These are phyloP conservation scores for Todus mexicanus DNA, from an alignment of 2,797 vertebrate genomes.

Conservation along the genomic window DNA sequence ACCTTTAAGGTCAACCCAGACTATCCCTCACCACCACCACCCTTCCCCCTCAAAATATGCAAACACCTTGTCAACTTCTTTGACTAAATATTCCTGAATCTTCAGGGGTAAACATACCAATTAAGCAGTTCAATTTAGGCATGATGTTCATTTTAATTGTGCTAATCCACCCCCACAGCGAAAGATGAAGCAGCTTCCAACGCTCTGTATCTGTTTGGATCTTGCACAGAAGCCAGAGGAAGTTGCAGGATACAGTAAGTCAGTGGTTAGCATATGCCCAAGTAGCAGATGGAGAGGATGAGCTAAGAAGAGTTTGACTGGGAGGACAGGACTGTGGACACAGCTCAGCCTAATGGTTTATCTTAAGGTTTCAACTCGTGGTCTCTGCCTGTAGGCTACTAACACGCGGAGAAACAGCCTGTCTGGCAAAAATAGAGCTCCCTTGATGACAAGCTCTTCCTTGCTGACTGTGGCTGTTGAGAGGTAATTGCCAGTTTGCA, in stretches of 20 bases:
- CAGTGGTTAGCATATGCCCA: conserved; percentile 56
- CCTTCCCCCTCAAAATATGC: background rate
- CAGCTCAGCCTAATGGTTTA: background rate
- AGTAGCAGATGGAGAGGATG: conserved; percentile 12
- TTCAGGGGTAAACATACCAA: conserved; percentile 67
- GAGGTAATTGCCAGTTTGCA: background rate
- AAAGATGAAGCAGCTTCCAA: conserved; percentile 61
- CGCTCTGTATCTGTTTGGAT: conserved; percentile 55
- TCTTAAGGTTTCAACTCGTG: background rate
- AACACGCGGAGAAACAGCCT: background rate
- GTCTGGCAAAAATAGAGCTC: conserved; percentile 28
- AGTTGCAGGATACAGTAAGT: conserved; percentile 54
- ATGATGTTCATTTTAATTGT: conserved; percentile 72
- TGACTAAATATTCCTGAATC: conserved; percentile 52
- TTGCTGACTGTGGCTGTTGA: background rate
- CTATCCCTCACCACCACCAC: background rate
- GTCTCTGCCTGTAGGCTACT: conserved; percentile 4
- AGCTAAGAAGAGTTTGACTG: conserved; percentile 1
- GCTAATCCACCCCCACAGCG: conserved; percentile 50
- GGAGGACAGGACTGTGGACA: conserved; percentile 25
- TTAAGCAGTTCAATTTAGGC: conserved; percentile 68
- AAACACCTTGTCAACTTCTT: conserved; percentile 26
- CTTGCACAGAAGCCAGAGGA: conserved; percentile 33
- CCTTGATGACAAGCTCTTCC: background rate
- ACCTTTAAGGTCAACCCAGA: background rate